Base-by-base conservation (phyloP, 2,888 invertebrate genomes). In the Schizotus pectinicornis region DNA sequence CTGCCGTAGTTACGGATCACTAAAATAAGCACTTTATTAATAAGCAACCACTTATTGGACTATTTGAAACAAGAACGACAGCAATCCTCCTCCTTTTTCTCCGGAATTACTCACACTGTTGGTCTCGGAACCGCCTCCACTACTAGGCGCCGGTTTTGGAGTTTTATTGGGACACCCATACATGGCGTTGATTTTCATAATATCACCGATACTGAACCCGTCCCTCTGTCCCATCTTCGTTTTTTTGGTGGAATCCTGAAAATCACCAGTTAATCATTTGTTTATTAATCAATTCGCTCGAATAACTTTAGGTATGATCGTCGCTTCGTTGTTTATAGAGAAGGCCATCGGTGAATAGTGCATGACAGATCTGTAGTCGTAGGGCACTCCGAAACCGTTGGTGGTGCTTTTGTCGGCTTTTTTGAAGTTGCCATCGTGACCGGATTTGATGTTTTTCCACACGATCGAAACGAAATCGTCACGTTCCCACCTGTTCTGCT, bases 351-450 rank as follows among this genome's bases (percentile, higher is more conserved):
- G 83, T 0, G 91, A 91, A 76, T 92, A 92, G 74, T 92, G 92
- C 91, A 92, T 91, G 0, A 92, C 90, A 67, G 91, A 91, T 67
- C 86, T 85, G 76, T 89, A 92, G 77, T 92, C 92, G 71, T 92
- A 92, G 0, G 83, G 80, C 0, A 92, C 85, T 0, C 89, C 89
- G 72, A 83, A 91, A n/a, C 84, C 87, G 46, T 85, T 80, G 0
- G 88, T 84, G 31, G 78, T 80, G 6, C 81, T 79, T 6, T 80
- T 69, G 3, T 83, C 80, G 0, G 87, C 84, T 76, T 89, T 92
- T 62, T 85, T 85, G 77, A 92, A 92, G 78, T 92, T 92, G 47
- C 80, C 81, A 71, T 84, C 83, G 2, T 87, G 82, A 7, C 87
- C 90, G 38, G 81, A 71, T 70, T 83, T 83, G 38, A 93, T 88